A percentile compares a stretch with the other conserved stretches of the same genome.
Evolutionary conservation across 2,797 vertebrate genomes (phyloP).

Genomic region (Brachyalestes nurse): DNA sequence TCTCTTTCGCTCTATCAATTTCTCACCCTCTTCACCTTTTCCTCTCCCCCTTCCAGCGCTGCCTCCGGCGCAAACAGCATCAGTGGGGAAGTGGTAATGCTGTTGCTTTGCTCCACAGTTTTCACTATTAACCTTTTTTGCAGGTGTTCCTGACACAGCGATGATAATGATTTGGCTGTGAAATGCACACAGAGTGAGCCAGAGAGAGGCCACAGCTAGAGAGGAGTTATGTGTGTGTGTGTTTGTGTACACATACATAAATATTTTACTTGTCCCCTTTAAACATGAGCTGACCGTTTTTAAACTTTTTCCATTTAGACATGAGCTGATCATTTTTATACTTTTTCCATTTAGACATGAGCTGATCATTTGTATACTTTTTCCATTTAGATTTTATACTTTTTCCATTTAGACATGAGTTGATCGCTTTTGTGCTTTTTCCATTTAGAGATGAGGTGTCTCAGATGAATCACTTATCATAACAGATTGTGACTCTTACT

Average conservation of each 20-base stretch:
- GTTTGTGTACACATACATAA: constrained; percentile 18
- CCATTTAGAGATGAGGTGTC: constrained; percentile 31
- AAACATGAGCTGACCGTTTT: no score
- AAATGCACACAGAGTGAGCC: constrained; percentile 13
- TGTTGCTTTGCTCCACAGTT: constrained; percentile 41
- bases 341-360: constrained; percentile 29
- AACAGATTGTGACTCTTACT: constrained; percentile 30
- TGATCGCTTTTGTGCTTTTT: constrained; percentile 18
- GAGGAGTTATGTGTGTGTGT: constrained; percentile 4
- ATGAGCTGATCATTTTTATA: no score
- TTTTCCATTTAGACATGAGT: constrained; percentile 31
- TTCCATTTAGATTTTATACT: constrained; percentile 20
- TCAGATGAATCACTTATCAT: constrained; percentile 30
- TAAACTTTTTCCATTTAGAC: no score
- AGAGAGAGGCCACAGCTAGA: background rate
- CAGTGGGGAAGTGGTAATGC: constrained; percentile 44
- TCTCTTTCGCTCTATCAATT: constrained; percentile 52
- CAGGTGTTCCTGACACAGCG: constrained; percentile 53
- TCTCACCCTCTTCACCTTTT: constrained; percentile 56
- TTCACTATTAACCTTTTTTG: constrained; percentile 51
- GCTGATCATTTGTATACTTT: no score
- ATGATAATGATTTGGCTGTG: constrained; percentile 31
- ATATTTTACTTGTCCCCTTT: background rate
- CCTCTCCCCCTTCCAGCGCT: constrained; percentile 45
- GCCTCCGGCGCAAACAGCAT: constrained; percentile 43